Conservation (phyloP, 2,888 invertebrate genomes). For the Diadromus collaris region DNA sequence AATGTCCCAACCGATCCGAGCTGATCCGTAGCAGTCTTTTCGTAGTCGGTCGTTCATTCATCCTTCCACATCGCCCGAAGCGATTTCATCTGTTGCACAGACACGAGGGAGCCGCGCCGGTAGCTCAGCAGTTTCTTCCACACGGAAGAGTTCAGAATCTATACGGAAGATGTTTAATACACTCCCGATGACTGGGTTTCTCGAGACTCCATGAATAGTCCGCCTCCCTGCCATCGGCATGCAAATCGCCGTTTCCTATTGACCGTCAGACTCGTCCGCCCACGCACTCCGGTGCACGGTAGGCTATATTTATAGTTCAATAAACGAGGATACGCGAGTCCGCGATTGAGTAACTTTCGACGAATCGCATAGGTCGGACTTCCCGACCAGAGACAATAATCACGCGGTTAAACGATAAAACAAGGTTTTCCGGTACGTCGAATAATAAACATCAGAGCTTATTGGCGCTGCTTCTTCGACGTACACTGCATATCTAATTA, state of each 20-base stretch:
- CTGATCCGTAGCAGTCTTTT: background rate
- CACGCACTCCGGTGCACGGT: constrained; percentile 45
- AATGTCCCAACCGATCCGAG: background rate
- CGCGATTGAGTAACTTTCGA: constrained; percentile 47
- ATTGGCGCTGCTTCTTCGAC: background rate
- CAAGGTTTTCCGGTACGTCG: constrained; percentile 2
- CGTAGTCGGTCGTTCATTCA: background rate
- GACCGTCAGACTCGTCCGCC: constrained; percentile 63
- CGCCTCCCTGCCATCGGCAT: constrained; percentile 33
- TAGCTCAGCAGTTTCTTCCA: constrained; percentile 8
- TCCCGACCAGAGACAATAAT: constrained; percentile 23
- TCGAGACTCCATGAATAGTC: constrained; percentile 28
- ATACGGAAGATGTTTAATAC: constrained; percentile 43
- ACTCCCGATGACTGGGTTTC: constrained; percentile 37
- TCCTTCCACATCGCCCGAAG: background rate
- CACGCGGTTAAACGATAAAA: constrained; percentile 19
- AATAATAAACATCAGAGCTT: background rate
- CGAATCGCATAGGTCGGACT: constrained; percentile 23
- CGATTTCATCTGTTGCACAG: background rate
- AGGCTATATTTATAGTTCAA: constrained; percentile 50
- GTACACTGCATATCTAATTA: constrained; percentile 15
- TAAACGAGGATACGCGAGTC: constrained; percentile 20
- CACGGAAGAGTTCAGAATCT: constrained; percentile 9
- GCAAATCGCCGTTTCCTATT: constrained; percentile 60
- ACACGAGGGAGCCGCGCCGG: background rate